phyloP scores from a whole-genome alignment of 2,888 invertebrate species.

The Rhodophaea formosa region DNA sequence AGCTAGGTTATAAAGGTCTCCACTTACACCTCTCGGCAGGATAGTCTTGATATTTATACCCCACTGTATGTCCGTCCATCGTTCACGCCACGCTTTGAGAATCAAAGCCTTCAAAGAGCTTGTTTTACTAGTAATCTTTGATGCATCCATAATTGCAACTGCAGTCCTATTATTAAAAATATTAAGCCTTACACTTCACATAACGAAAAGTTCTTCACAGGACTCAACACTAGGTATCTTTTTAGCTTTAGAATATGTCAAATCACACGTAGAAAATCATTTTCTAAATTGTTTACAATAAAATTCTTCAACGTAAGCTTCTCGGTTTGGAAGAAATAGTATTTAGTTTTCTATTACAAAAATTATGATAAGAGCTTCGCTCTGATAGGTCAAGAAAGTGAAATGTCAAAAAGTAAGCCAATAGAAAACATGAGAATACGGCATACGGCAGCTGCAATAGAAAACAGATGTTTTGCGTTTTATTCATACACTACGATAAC shows the following conservation, averaged over 20 bases:
- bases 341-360: background rate
- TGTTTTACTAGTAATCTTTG: slow-evolving; percentile 91
- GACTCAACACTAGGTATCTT: background rate
- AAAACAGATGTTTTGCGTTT: background rate
- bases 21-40: slow-evolving; percentile 92
- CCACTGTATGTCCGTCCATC: slow-evolving; percentile 98
- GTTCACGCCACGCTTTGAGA: slow-evolving; percentile 94
- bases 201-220: background rate
- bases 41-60: slow-evolving; percentile 97
- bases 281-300: background rate
- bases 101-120: slow-evolving; percentile 90
- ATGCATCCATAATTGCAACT: slow-evolving; percentile 83
- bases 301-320: background rate
- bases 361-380: background rate
- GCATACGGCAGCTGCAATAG: background rate
- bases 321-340: background rate
- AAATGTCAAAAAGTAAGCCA: background rate
- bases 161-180: background rate
- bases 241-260: background rate
- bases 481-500: background rate
- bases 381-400: background rate
- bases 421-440: background rate
- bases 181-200: background rate
- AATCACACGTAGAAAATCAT: background rate
- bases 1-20: slow-evolving; percentile 95